These are phyloP conservation scores for Gavialis gangeticus DNA, from an alignment of 2,113 vertebrate species.

Conservation along the genomic window DNA sequence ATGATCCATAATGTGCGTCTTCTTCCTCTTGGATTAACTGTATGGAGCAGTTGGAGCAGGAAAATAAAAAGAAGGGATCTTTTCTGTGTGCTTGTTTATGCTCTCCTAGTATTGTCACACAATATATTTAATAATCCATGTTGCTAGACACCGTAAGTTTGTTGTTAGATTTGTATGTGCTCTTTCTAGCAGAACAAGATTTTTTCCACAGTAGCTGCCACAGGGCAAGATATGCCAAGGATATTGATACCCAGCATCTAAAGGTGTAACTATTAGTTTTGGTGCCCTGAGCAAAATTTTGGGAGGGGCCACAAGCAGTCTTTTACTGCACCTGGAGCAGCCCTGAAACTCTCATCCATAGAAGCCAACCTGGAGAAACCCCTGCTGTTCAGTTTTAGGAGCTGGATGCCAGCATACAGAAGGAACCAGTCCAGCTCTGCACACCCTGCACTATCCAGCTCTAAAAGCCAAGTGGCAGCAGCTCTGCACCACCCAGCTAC, in stretches of 20 bases:
- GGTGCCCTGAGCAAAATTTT: no score
- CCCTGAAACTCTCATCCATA: no score
- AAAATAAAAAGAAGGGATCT: neutral
- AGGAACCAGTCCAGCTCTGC: no score
- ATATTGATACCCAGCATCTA: neutral
- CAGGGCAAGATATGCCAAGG: fast-evolving
- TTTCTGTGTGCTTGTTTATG: neutral
- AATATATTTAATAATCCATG: fast-evolving
- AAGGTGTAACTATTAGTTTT: neutral
- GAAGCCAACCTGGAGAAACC: no score
- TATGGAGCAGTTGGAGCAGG: neutral
- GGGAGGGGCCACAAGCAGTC: no score
- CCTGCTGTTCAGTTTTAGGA: no score
- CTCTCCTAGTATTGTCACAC: neutral
- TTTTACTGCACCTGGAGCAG: no score
- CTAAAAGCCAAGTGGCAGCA: no score
- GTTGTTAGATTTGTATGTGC: neutral
- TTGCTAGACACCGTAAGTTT: neutral
- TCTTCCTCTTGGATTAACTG: neutral
- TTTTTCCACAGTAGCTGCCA: neutral
- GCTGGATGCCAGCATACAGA: no score
- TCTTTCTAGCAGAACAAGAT: neutral
- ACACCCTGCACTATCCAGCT: no score
- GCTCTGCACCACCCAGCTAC: no score
- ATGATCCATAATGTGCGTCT: fast-evolving